These are phyloP conservation scores for Rana temporaria DNA, from an alignment of 2,113 vertebrate genomes.

Conservation along the genomic window DNA sequence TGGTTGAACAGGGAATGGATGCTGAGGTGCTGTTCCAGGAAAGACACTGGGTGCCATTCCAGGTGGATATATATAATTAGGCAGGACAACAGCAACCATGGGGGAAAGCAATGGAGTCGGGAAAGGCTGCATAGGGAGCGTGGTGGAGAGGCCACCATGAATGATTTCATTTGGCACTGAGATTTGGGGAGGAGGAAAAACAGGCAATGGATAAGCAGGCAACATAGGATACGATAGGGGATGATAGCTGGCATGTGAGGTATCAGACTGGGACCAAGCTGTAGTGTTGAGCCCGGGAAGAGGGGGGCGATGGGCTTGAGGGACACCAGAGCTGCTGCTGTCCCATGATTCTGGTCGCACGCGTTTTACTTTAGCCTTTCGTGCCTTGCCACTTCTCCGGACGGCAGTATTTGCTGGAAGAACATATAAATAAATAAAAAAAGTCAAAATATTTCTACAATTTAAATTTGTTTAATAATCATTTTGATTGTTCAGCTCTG, in stretches of 20 bases:
- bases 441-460: neutral
- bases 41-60: conserved; percentile 72
- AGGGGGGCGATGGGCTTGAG: conserved; percentile 73
- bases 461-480: too few relatives aligned
- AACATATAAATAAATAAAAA: conserved; percentile 2
- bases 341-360: conserved; percentile 84
- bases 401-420: conserved; percentile 59
- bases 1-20: conserved; percentile 67
- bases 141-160: conserved; percentile 66
- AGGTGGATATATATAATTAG: conserved; percentile 80
- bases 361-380: conserved; percentile 83
- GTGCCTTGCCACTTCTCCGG: conserved; percentile 78
- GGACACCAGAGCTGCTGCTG: conserved; percentile 80
- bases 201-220: conserved; percentile 80
- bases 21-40: conserved; percentile 64
- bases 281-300: conserved; percentile 83
- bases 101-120: conserved; percentile 81
- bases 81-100: conserved; percentile 84
- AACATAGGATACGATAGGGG: conserved; percentile 80
- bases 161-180: conserved; percentile 70
- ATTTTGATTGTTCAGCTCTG: too few relatives aligned
- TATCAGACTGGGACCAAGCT: conserved; percentile 86
- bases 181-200: conserved; percentile 71
- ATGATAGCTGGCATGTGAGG: conserved; percentile 82
- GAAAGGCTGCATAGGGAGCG: conserved; percentile 70